Evolutionary conservation across 2,113 vertebrate genomes (phyloP).

Genomic region (Catharus minimus): DNA sequence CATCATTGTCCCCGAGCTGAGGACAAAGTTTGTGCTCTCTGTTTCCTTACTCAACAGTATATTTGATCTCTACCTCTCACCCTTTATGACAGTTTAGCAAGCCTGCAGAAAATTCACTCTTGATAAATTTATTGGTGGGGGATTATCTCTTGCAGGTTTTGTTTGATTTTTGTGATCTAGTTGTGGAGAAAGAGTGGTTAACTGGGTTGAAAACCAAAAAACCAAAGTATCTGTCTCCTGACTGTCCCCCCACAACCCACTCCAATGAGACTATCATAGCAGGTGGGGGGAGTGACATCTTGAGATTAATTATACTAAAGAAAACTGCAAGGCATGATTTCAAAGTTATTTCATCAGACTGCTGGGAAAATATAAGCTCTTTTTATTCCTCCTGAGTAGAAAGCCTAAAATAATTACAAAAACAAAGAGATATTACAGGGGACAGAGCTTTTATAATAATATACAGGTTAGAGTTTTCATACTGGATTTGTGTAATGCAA

Average conservation of each 20-base stretch:
- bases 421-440: constrained; percentile 2
- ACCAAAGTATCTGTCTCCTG: not conserved
- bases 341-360: constrained; percentile 8
- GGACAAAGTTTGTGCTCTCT: constrained; percentile 81
- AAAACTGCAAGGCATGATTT: constrained; percentile 1
- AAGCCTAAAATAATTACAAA: constrained; percentile 60
- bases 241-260: not conserved
- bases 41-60: constrained; percentile 72
- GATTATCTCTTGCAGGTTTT: constrained; percentile 64
- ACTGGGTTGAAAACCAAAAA: constrained; percentile 21
- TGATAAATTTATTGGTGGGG: constrained; percentile 69
- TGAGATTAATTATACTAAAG: constrained; percentile 23
- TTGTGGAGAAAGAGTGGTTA: constrained; percentile 43
- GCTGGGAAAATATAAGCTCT: constrained; percentile 32
- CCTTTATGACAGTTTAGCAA: constrained; percentile 57
- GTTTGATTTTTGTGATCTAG: constrained; percentile 64
- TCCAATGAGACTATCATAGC: not conserved
- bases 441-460: not conserved
- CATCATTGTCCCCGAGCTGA: constrained; percentile 84
- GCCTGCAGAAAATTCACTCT: constrained; percentile 59
- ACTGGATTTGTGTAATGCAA: not conserved
- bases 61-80: constrained; percentile 75
- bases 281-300: not conserved
- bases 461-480: constrained; percentile 12
- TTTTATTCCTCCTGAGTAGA: constrained; percentile 29